phyloP scores from a whole-genome alignment of 2,888 invertebrate genomes.

The Pantelozetes paolii region DNA sequence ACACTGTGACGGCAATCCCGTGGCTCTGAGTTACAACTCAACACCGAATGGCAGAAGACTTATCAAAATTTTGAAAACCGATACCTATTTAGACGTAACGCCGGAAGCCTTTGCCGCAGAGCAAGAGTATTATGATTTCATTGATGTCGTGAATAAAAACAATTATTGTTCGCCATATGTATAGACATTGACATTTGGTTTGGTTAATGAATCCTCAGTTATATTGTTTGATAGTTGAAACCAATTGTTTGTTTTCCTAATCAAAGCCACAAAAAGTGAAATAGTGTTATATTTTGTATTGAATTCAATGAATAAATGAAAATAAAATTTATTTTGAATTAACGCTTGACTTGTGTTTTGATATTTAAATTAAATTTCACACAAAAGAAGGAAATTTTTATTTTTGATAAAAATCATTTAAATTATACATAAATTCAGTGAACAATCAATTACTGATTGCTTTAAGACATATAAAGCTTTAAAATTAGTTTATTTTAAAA shows the following conservation, averaged over 20 bases:
- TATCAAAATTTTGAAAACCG: not conserved
- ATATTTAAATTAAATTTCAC: no score
- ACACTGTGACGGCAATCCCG: not conserved
- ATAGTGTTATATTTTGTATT: no score
- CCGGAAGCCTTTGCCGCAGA: not conserved
- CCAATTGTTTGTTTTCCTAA: not conserved
- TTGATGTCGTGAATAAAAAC: not conserved
- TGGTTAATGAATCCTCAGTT: not conserved
- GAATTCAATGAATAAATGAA: no score
- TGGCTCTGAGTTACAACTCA: not conserved
- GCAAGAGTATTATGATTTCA: not conserved
- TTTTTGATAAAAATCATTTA: no score
- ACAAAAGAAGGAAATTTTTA: no score
- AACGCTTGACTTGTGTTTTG: no score
- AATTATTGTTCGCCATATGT: constrained; percentile 18
- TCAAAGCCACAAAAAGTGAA: no score
- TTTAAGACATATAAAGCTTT: no score
- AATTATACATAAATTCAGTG: no score
- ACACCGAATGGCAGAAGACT: constrained; percentile 1
- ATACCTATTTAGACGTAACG: not conserved
- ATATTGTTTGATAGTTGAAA: not conserved
- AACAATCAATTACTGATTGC: no score
- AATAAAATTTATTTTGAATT: no score
- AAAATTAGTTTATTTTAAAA: no score
- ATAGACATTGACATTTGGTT: not conserved